Conservation (phyloP, 2,113 vertebrate species). For the Neotragus moschatus region DNA sequence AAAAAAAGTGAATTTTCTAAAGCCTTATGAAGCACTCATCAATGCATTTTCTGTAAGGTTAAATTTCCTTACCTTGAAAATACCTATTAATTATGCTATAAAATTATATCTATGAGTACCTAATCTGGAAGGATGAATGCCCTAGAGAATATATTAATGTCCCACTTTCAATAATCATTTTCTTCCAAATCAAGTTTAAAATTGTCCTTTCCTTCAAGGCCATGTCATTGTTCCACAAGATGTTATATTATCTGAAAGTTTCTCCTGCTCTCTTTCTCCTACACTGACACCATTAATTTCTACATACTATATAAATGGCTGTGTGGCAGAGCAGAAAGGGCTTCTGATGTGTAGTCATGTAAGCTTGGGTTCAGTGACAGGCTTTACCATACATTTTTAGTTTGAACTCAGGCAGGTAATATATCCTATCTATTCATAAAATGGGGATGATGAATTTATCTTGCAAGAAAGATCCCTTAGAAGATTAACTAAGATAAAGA, state of each 20-base stretch:
- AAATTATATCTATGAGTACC: neutral
- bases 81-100: neutral
- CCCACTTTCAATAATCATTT: neutral
- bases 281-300: neutral
- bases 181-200: neutral
- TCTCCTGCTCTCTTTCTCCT: neutral
- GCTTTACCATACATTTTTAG: neutral
- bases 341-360: neutral
- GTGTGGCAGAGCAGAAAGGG: neutral
- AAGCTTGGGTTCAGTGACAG: neutral
- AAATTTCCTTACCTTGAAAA: neutral
- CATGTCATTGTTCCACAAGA: neutral
- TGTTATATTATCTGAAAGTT: neutral
- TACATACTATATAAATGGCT: neutral
- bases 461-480: neutral
- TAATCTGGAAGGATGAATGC: neutral
- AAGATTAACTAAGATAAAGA: neutral
- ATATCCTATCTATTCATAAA: neutral
- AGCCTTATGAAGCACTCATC: neutral
- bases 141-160: neutral
- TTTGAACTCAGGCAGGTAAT: neutral
- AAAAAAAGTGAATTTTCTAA: neutral
- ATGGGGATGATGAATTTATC: neutral
- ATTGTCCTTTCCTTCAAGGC: neutral
- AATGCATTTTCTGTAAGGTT: neutral